A percentile compares a stretch with the other conserved stretches of the same genome.
These are phyloP conservation scores for Alviniconcha marisindica DNA, from an alignment of 1,140 invertebrate genomes.

Conservation along the genomic window DNA sequence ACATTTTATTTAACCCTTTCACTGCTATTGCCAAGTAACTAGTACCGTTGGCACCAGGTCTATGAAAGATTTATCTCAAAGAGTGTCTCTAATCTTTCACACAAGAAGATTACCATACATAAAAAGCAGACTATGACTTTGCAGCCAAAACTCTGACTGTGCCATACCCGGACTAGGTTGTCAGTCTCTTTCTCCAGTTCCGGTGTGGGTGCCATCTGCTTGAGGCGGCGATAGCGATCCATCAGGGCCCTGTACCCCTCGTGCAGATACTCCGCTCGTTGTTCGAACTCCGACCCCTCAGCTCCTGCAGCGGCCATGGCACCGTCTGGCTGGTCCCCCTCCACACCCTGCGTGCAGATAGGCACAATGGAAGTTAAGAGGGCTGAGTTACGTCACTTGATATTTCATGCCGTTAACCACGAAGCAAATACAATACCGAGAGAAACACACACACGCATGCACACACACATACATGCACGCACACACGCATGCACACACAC, in stretches of 20 bases:
- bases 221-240: slow-evolving; percentile 68
- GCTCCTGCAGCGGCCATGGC: slow-evolving; percentile 45
- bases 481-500: background rate
- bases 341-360: too few species aligned
- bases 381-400: too few species aligned
- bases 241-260: slow-evolving; percentile 70
- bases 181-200: slow-evolving; percentile 70
- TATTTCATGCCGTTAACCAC: too few species aligned
- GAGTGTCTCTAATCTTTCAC: background rate
- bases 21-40: too few species aligned
- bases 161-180: slow-evolving; percentile 67
- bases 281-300: slow-evolving; percentile 54
- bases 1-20: too few species aligned
- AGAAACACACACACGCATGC: background rate
- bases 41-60: too few species aligned
- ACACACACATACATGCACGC: background rate
- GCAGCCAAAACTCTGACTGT: background rate
- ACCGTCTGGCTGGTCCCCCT: background rate
- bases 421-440: background rate
- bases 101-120: background rate
- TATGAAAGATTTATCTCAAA: background rate
- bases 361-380: background rate
- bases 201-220: slow-evolving; percentile 67
- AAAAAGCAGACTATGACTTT: too few species aligned
- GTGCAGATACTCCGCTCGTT: slow-evolving; percentile 61